These are phyloP conservation scores for Sorex maritimensis DNA, from an alignment of 2,797 vertebrate species.

Conservation along the genomic window DNA sequence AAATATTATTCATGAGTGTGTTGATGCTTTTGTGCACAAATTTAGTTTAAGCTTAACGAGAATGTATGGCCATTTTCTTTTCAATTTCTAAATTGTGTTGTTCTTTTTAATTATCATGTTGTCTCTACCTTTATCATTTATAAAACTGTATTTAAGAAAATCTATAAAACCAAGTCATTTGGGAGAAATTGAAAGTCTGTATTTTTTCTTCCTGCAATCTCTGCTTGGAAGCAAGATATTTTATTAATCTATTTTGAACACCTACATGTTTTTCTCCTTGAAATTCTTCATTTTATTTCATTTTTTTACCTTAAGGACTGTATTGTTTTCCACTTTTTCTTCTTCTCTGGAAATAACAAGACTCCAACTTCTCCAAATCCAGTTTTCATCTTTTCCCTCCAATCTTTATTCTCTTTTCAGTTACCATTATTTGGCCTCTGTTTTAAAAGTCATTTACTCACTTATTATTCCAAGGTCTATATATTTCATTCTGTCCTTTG, in stretches of 20 bases:
- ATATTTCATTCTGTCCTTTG: background rate
- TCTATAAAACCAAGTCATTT: background rate
- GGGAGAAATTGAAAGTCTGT: accelerated
- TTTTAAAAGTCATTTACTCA: background rate
- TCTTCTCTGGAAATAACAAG: background rate
- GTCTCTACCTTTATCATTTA: background rate
- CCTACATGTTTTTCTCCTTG: background rate
- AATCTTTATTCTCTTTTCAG: background rate
- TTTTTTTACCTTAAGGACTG: background rate
- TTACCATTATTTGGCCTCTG: background rate
- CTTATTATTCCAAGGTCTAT: background rate
- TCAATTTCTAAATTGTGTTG: background rate
- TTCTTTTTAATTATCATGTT: background rate
- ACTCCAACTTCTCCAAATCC: background rate
- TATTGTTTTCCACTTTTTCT: background rate
- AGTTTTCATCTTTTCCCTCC: background rate
- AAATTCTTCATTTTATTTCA: background rate
- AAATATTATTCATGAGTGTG: background rate
- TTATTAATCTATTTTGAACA: background rate
- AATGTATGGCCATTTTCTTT: background rate
- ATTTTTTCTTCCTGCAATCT: background rate
- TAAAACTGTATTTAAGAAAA: background rate
- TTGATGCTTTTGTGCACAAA: background rate
- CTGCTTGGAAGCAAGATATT: background rate
- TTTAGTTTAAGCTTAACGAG: no score